Evolutionary conservation across 64 coral and sea anemone species (phyloP).

Genomic region (Dendronephthya gigantea): DNA sequence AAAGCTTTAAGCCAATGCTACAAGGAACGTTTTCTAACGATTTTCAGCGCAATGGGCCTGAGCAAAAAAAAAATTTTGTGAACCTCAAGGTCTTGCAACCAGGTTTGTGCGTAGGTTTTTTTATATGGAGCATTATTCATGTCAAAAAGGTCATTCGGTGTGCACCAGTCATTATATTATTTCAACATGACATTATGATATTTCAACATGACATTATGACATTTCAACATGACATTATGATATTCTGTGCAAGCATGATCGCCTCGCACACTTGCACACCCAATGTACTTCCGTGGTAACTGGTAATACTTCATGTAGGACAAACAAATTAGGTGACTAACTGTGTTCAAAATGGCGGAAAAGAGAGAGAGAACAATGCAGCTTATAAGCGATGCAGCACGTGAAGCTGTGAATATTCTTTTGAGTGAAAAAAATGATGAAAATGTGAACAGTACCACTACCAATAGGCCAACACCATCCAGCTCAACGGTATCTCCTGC

Average conservation of each 20-base stretch:
- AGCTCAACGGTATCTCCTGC: not conserved
- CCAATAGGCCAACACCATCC: not conserved
- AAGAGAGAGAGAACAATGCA: not conserved
- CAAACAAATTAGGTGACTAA: not conserved
- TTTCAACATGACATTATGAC: not conserved
- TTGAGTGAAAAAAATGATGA: not conserved
- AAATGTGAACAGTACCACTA: not conserved
- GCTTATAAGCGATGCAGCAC: not conserved
- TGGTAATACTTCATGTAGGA: not conserved
- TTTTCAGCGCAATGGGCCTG: not conserved
- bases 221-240: not conserved
- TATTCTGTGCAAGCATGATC: not conserved
- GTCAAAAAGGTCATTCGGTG: constrained; percentile 3
- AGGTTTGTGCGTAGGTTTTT: too few species aligned
- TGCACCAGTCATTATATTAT: not conserved
- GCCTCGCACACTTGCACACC: not conserved
- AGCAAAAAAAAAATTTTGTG: not conserved
- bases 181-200: not conserved
- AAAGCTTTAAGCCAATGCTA: too few species aligned
- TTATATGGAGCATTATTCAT: constrained; percentile 13
- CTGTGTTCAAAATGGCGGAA: not conserved
- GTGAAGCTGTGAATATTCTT: not conserved
- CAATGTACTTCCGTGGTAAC: not conserved
- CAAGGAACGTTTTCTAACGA: too few species aligned
- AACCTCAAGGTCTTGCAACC: too few species aligned